These are phyloP conservation scores for Psettodes erumei DNA, from an alignment of 2,113 vertebrate species.

Conservation along the genomic window DNA sequence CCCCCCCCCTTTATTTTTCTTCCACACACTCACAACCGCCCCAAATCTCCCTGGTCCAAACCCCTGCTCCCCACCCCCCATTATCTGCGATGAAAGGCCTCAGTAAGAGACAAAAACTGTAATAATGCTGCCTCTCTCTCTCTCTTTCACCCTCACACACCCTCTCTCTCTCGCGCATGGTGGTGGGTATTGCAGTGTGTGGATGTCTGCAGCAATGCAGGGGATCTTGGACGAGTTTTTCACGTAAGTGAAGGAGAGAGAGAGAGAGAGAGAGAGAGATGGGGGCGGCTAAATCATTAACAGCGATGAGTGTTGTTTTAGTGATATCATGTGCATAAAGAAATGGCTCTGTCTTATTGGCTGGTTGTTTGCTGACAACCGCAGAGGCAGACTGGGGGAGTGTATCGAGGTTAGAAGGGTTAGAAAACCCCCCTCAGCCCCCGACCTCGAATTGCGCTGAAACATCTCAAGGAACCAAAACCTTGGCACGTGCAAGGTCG, in stretches of 20 bases:
- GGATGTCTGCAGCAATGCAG: constrained; percentile 76
- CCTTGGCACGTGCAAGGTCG: constrained; percentile 25
- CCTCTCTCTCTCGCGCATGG: constrained; percentile 18
- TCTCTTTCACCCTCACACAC: constrained; percentile 1
- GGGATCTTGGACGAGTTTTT: constrained; percentile 61
- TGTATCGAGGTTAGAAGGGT: too few species aligned
- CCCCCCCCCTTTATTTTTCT: constrained; percentile 19
- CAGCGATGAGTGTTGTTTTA: not conserved
- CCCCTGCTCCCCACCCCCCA: constrained; percentile 47
- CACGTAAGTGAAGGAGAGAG: constrained; percentile 48
- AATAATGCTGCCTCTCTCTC: constrained; percentile 52
- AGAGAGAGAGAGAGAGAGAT: not conserved
- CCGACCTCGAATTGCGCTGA: constrained; percentile 47
- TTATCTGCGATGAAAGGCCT: constrained; percentile 65
- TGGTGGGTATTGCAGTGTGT: constrained; percentile 69
- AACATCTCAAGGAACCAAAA: constrained; percentile 22
- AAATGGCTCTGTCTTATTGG: not conserved
- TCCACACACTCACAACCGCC: constrained; percentile 23
- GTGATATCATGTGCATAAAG: constrained; percentile 10
- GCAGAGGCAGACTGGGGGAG: too few species aligned
- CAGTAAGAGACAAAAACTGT: constrained; percentile 56
- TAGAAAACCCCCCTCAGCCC: not conserved
- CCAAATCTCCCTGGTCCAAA: constrained; percentile 21
- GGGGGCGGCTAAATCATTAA: constrained; percentile 34
- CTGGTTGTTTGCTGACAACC: not conserved